These are phyloP conservation scores for Camelus dromedarius DNA, from an alignment of 2,113 vertebrate species.

Conservation along the genomic window DNA sequence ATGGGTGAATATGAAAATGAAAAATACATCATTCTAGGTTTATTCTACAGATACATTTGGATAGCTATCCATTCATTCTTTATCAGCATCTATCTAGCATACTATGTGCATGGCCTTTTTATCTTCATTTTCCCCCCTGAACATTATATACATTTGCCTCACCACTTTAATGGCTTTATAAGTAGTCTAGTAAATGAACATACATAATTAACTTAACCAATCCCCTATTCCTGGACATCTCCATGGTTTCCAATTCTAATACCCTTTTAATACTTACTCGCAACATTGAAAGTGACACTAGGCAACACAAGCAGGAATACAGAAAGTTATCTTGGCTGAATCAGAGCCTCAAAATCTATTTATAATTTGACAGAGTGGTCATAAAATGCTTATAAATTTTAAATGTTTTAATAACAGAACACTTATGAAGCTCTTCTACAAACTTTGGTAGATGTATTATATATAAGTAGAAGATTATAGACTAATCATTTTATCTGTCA, in stretches of 20 bases:
- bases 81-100: background rate
- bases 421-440: background rate
- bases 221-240: background rate
- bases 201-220: background rate
- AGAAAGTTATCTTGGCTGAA: background rate
- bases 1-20: background rate
- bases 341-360: background rate
- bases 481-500: background rate
- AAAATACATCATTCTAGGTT: background rate
- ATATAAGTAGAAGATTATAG: background rate
- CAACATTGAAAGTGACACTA: background rate
- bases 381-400: background rate
- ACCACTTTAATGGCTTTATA: background rate
- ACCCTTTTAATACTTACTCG: background rate
- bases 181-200: background rate
- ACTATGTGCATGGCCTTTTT: background rate
- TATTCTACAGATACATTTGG: background rate
- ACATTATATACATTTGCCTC: background rate
- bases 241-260: background rate
- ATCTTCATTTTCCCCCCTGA: background rate
- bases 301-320: background rate
- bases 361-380: background rate
- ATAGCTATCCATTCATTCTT: background rate
- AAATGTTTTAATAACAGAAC: conserved; percentile 39
- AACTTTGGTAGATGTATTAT: background rate